Evolutionary conservation across 2,888 invertebrate genomes (phyloP), one percentile per base, ranked within the genome.

Genomic region (Alcis repandata): DNA sequence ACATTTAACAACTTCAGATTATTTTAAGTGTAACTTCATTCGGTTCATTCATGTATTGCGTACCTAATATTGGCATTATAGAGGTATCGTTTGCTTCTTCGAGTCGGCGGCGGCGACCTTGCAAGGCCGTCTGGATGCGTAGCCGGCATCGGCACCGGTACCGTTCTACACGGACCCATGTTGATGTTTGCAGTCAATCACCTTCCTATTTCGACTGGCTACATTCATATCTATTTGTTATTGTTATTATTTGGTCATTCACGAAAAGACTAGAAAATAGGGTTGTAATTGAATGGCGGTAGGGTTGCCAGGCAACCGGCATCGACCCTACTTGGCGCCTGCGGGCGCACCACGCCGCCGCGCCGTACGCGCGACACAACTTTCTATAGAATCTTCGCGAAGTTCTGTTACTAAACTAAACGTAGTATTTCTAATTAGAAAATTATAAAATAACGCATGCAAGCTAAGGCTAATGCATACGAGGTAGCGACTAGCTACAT

Each of bases 281-380:
- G 59, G 63, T 63, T 61, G 48, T 59, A 65, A 70, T 27, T 6
- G 27, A 27, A 27, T 6, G 27, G 27, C 6, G 27, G 48, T 59
- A 65, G 70, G 73, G 90, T 89, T 88, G 85, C 88, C 74, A 71
- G 69, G 90, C 87, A 88, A 90, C 90, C 67, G 69, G 62, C 79
- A 83, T 83, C 79, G 81, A 81, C 78, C 79, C 79, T 59, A 61
- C 56, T 59, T 62, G 56, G 68, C 68, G 60, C 48, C 66, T 60
- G 72, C 65, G 57, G 73, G 59, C 66, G 63, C 45, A 13, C 46
- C 46, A 19, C 20, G 33, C 45, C 48, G 38, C 58, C 65, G 63
- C 61, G 53, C 40, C 38, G 40, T 22, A 41, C 41, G 58, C 68
- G 20, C n/a, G 22, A n/a, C 46, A 80, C 83, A 84, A 79, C 83